Percentiles rank a stretch among this genome's conserved stretches.
phyloP scores from a whole-genome alignment of 2,113 vertebrate species.

The Tragelaphus buxtoni region DNA sequence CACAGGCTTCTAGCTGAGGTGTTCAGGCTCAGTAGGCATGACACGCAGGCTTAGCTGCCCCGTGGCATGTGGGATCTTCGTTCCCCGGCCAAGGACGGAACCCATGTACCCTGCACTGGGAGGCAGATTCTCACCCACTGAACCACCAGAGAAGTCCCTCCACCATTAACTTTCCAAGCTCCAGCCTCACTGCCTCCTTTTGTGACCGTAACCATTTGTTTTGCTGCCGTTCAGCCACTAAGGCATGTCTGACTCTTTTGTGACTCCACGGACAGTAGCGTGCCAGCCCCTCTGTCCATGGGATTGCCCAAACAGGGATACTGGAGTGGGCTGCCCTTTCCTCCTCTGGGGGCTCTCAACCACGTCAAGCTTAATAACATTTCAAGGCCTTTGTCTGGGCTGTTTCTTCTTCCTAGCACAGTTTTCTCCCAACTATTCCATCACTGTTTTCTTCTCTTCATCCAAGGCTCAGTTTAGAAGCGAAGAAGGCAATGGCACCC shows the following conservation, averaged over 20 bases:
- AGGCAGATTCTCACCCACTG: neutral
- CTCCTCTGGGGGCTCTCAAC: neutral
- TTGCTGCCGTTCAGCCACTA: neutral
- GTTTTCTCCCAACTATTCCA: neutral
- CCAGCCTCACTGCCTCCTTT: neutral
- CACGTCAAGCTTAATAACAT: neutral
- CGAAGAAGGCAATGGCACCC: too few species aligned
- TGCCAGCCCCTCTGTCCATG: neutral
- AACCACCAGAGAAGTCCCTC: neutral
- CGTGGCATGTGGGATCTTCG: neutral
- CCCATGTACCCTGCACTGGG: neutral
- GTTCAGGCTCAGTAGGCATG: accelerated
- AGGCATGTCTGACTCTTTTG: neutral
- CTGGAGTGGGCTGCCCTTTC: neutral
- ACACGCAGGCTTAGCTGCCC: neutral
- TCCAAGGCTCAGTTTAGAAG: neutral
- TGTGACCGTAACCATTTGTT: accelerated
- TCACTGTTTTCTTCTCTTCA: neutral
- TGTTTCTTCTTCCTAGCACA: neutral
- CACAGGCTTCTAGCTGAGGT: accelerated
- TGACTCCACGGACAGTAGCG: neutral
- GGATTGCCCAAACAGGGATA: neutral
- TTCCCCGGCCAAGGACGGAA: neutral
- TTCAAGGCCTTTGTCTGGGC: neutral
- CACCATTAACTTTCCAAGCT: neutral